Conservation (phyloP, 2,113 vertebrate species). For the Phaethon lepturus region DNA sequence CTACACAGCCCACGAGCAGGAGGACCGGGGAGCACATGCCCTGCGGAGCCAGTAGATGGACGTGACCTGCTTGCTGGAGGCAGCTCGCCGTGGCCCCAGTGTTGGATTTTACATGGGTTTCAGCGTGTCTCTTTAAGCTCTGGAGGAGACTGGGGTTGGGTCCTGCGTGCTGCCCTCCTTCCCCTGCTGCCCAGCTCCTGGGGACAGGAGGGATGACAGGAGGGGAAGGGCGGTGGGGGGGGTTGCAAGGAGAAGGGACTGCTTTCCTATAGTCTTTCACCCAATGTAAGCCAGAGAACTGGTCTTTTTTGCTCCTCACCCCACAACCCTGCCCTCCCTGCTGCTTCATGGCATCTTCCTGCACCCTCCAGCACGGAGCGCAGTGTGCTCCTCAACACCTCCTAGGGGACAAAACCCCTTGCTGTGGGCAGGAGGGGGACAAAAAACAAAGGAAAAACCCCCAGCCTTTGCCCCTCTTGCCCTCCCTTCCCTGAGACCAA, state of each 20-base stretch:
- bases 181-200: slow-evolving; percentile 10
- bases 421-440: not conserved
- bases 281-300: slow-evolving; percentile 72
- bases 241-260: slow-evolving; percentile 52
- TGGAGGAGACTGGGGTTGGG: slow-evolving; percentile 71
- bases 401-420: not conserved
- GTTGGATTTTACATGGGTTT: slow-evolving; percentile 71
- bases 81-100: slow-evolving; percentile 2
- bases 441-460: not conserved
- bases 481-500: slow-evolving; percentile 63
- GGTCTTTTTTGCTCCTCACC: slow-evolving; percentile 25
- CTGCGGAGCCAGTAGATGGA: slow-evolving; percentile 71
- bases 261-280: slow-evolving; percentile 72
- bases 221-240: slow-evolving; percentile 27
- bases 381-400: not conserved
- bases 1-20: slow-evolving; percentile 82
- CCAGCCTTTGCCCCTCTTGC: not conserved
- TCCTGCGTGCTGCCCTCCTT: slow-evolving; percentile 44
- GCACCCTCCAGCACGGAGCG: not conserved
- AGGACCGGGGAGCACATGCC: slow-evolving; percentile 75
- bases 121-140: slow-evolving; percentile 73
- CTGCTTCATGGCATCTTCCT: slow-evolving; percentile 2
- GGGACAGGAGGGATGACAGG: not conserved
- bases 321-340: slow-evolving; percentile 5
- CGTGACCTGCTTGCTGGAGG: slow-evolving; percentile 41